Evolutionary conservation across 2,113 vertebrate genomes (phyloP), one percentile per base, ranked within the genome.

Genomic region (Seriola quinqueradiata): DNA sequence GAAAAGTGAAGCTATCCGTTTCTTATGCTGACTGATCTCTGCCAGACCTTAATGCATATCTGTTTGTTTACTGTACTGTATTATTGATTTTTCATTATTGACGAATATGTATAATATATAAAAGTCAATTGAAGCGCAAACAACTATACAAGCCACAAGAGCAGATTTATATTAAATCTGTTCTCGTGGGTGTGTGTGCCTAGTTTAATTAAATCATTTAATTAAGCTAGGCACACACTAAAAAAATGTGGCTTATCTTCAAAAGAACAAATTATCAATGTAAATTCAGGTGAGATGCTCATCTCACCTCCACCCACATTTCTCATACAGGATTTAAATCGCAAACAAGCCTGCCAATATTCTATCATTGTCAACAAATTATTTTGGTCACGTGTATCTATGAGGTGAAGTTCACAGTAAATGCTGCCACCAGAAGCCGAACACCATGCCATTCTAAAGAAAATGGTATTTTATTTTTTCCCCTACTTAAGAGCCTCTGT

Each of bases 341-440:
- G 61, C 50, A 77, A 82, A 77, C 28, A 63, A 44, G 48, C 12
- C 34, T 23, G 32, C 7, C 36, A 48, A 13, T 71, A 54, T 52
- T 69, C 23, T 25, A 4, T 69, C 6, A 0, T 46, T 57, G 23
- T 54, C 50, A 34, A 23, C 48, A 57, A 25, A 58, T 85, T 28
- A 44, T 44, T 83, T 68, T 48, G 13, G 28, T 25, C 12, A 36
- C 5, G 1, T 55, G 12, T 44, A 9, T 72, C 28, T 55, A 32
- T 50, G 34, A 67, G 63, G 32, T n/a, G n/a, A 77, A 16, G 50
- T 60, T 48, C 34, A 57, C 0, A 38, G 61, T 81, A 38, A 81
- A 77, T 63, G 21, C 70, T 68, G n/a, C 23, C 32, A 75, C 28
- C 85, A 81, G 81, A 85, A 75, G 77, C 81, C 66, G 42, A 81